These are phyloP conservation scores for Grus americana DNA, from an alignment of 2,113 vertebrate genomes.

Conservation along the genomic window DNA sequence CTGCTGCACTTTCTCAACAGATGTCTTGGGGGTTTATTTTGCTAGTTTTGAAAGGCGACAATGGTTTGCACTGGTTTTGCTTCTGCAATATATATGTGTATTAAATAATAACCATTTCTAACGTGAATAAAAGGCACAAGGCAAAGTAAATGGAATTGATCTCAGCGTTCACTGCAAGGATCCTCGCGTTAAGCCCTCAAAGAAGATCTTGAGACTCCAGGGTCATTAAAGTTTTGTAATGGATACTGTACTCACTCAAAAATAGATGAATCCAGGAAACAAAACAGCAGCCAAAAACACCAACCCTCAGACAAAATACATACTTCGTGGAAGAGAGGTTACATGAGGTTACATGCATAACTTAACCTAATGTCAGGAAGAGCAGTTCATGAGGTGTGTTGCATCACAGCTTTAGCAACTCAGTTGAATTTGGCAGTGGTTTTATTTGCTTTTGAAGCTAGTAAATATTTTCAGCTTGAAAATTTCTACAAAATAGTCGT, in stretches of 20 bases:
- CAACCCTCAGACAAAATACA: background rate
- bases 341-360: background rate
- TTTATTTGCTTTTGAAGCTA: conserved; percentile 14
- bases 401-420: background rate
- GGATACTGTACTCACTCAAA: background rate
- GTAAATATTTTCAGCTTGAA: conserved; percentile 2
- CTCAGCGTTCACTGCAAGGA: background rate
- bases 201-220: background rate
- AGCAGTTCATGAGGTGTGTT: background rate
- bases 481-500: background rate
- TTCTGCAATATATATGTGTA: background rate
- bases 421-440: conserved; percentile 12
- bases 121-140: background rate
- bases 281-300: background rate
- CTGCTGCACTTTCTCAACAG: background rate
- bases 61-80: background rate
- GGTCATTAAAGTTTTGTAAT: background rate
- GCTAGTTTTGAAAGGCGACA: background rate
- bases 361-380: background rate
- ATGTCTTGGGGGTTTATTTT: background rate
- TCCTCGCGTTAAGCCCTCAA: background rate
- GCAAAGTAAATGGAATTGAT: background rate
- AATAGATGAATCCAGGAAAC: background rate
- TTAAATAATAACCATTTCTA: background rate
- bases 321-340: background rate